Evolutionary conservation across 2,113 vertebrate species (phyloP).

Genomic region (Maccullochella peelii): DNA sequence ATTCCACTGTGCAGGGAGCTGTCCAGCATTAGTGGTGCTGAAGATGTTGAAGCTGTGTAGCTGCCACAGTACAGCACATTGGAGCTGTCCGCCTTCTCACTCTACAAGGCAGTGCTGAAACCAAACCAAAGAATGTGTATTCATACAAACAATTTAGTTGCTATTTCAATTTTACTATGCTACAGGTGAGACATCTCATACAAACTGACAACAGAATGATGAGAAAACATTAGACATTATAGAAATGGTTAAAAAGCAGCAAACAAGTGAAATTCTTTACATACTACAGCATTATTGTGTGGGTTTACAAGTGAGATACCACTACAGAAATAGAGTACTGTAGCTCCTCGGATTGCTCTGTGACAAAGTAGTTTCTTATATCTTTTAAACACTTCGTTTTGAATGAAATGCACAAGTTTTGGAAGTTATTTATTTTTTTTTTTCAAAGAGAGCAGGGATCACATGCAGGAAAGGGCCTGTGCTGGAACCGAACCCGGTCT

Average conservation of each 20-base stretch:
- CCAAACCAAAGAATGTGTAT: not conserved
- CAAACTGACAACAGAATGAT: too few relatives aligned
- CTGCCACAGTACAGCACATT: not conserved
- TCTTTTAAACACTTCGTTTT: not conserved
- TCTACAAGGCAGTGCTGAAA: slow-evolving; percentile 58
- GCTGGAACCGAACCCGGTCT: too few relatives aligned
- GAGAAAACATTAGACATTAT: not conserved
- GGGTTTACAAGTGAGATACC: not conserved
- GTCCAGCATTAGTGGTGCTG: slow-evolving; percentile 59
- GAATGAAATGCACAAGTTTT: not conserved
- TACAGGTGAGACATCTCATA: not conserved
- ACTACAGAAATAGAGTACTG: not conserved
- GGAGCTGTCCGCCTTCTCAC: slow-evolving; percentile 56
- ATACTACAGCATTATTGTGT: not conserved
- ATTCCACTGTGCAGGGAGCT: slow-evolving; percentile 57
- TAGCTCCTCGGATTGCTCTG: not conserved
- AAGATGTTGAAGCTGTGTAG: slow-evolving; percentile 28
- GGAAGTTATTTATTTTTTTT: too few relatives aligned
- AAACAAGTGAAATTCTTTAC: not conserved
- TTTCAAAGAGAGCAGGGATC: too few relatives aligned
- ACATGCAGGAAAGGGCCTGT: too few relatives aligned
- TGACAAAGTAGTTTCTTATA: not conserved
- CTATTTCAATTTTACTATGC: not conserved
- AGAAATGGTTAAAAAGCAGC: not conserved
- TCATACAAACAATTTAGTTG: not conserved